Base-by-base conservation (phyloP, 2,888 invertebrate species). In the Hermaeophaga mercurialis region DNA sequence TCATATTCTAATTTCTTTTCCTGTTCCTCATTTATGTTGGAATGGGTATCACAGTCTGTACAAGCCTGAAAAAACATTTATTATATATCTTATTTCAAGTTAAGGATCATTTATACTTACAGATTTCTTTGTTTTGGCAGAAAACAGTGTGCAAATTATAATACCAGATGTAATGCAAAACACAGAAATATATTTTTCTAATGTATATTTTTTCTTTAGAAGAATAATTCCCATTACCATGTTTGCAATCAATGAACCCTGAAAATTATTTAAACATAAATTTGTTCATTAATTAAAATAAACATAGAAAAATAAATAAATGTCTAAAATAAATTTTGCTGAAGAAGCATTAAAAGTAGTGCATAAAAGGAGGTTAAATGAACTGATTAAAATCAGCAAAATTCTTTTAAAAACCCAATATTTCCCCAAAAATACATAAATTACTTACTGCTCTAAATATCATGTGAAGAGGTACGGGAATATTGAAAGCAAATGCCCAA, bases 381-480 rank as follows among this genome's bases (percentile, higher is more conserved):
- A n/a, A n/a, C n/a, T n/a, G n/a, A n/a, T n/a, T n/a, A n/a, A n/a
- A n/a, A n/a, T n/a, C n/a, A n/a, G n/a, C n/a, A n/a, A n/a, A n/a
- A n/a, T n/a, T n/a, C n/a, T n/a, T n/a, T n/a, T n/a, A n/a, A n/a
- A n/a, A n/a, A n/a, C n/a, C n/a, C n/a, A n/a, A n/a, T n/a, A n/a
- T n/a, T n/a, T n/a, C n/a, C n/a, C n/a, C n/a, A n/a, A n/a, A n/a
- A n/a, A n/a, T n/a, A n/a, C n/a, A n/a, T n/a, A n/a, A 8, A 22
- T 22, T 6, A 79, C 85, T 83, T 80, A 91, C 91, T 54, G 97
- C 90, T 81, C 97, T 84, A 78, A 99, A 99, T 74, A 99, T 98
- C 91, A 98, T 96, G 75, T 98, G 98, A 39, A 99, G 80, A 0
- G 98, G 97, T 88, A 99, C 96, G 0, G 98, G 89, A 71, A 99